Evolutionary conservation across 2,113 vertebrate genomes (phyloP).

Genomic region (Pogona vitticeps): DNA sequence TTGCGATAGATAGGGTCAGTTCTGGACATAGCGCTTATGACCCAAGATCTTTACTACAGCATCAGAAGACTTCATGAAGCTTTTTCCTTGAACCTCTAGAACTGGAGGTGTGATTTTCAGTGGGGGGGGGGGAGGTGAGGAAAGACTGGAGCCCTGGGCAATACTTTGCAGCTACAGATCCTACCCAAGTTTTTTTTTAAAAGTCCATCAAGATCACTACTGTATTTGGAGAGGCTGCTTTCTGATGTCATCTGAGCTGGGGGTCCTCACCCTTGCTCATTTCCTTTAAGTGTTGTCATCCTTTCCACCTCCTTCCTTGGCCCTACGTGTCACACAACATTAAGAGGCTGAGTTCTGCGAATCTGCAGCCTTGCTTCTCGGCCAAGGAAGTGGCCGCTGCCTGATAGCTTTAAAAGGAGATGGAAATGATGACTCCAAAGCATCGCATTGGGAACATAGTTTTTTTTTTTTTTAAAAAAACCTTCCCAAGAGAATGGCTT

Average conservation of each 20-base stretch:
- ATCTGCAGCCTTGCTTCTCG: background rate
- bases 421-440: background rate
- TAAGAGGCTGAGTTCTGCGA: background rate
- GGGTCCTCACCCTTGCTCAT: too few species aligned
- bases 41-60: too few species aligned
- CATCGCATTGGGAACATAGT: background rate
- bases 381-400: background rate
- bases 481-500: background rate
- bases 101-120: background rate
- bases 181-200: too few species aligned
- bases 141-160: too few species aligned
- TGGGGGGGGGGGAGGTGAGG: rapidly evolving
- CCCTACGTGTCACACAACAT: background rate
- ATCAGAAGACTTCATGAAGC: too few species aligned
- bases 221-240: background rate
- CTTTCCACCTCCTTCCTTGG: background rate
- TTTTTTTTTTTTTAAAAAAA: background rate
- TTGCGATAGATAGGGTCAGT: too few species aligned
- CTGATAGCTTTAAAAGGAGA: conserved; percentile 27
- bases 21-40: too few species aligned
- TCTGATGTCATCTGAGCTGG: background rate
- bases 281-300: background rate
- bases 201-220: too few species aligned
- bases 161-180: too few species aligned
- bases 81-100: background rate